These are phyloP conservation scores for Epicauta chinensis DNA, from an alignment of 1,140 invertebrate genomes.

Conservation along the genomic window DNA sequence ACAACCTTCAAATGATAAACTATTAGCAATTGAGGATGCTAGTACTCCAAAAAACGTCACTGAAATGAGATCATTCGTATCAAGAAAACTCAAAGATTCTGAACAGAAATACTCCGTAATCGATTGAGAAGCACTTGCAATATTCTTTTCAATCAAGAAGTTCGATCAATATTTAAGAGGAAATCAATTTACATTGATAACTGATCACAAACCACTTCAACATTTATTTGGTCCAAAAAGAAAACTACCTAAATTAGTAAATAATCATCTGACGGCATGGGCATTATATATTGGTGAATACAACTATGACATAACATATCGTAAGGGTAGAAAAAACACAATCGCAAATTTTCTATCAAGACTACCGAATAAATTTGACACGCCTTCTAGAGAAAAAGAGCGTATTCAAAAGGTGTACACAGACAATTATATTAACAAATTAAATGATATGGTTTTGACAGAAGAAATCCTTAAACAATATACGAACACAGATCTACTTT, in stretches of 20 bases:
- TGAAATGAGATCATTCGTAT: conserved; percentile 26
- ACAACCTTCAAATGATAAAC: background rate
- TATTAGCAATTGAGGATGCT: background rate
- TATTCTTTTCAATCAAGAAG: conserved; percentile 40
- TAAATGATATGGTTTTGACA: no score
- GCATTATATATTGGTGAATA: no score
- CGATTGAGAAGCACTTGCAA: conserved; percentile 36
- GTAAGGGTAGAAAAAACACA: no score
- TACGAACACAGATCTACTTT: no score
- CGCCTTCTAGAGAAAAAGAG: no score
- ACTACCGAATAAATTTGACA: no score
- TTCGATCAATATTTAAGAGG: conserved; percentile 43
- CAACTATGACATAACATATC: no score
- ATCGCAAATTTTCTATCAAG: no score
- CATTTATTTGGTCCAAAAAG: background rate
- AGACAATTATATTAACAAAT: no score
- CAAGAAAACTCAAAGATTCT: conserved; percentile 20
- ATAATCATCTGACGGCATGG: no score
- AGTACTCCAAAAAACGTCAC: background rate
- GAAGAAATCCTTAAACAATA: no score
- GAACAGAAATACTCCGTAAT: conserved; percentile 33
- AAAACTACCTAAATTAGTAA: background rate
- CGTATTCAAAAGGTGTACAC: no score
- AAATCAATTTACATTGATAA: background rate
- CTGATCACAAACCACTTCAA: background rate